phyloP scores from a whole-genome alignment of 2,113 vertebrate species.

The Vimba vimba region DNA sequence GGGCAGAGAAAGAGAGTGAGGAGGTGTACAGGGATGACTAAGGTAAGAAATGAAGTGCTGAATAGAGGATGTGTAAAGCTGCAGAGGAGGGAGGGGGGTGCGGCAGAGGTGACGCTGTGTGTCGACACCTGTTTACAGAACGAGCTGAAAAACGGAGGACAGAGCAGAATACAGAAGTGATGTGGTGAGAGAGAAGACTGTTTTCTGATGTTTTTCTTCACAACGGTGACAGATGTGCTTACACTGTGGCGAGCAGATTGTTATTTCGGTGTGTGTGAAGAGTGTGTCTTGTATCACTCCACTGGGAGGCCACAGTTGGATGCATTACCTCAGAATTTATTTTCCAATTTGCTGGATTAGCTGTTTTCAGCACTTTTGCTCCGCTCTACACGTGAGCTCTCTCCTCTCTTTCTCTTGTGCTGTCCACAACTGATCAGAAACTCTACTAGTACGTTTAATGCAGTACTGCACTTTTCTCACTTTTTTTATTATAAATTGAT shows the following conservation, averaged over 20 bases:
- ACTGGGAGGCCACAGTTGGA: conserved; percentile 34
- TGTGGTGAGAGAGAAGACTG: not conserved
- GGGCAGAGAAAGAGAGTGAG: not conserved
- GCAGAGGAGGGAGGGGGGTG: conserved; percentile 15
- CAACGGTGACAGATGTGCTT: conserved; percentile 40
- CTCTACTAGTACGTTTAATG: not conserved
- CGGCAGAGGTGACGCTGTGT: conserved; percentile 14
- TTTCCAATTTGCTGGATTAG: conserved; percentile 12
- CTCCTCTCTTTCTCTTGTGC: not conserved
- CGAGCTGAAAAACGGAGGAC: not conserved
- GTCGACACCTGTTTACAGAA: conserved; percentile 24
- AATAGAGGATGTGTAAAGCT: conserved; percentile 30
- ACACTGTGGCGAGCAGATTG: conserved; percentile 25
- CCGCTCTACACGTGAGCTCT: not conserved
- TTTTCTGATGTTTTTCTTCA: not conserved
- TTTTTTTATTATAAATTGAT: conserved; percentile 5
- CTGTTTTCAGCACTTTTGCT: conserved; percentile 1
- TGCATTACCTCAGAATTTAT: conserved; percentile 14
- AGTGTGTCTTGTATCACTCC: conserved; percentile 29
- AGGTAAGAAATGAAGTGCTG: conserved; percentile 5
- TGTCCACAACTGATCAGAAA: not conserved
- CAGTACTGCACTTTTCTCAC: not conserved
- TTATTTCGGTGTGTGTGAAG: conserved; percentile 18
- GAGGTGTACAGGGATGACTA: not conserved
- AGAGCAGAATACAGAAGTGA: conserved; percentile 8